Conservation (phyloP, 2,113 vertebrate species). For the Mormoops blainvillei region DNA sequence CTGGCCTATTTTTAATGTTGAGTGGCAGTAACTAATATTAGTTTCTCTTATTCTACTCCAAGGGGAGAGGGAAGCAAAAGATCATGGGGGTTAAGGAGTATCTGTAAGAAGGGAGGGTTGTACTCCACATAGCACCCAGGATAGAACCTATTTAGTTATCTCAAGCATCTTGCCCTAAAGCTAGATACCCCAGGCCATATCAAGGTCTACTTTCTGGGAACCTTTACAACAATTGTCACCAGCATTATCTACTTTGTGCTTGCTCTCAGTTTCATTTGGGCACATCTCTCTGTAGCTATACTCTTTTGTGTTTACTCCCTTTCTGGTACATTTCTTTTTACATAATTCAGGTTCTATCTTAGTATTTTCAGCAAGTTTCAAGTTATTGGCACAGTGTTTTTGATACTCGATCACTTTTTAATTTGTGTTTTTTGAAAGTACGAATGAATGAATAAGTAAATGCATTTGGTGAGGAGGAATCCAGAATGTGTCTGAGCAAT, state of each 20-base stretch:
- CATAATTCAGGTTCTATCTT: background rate
- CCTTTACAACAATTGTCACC: background rate
- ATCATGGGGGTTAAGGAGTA: background rate
- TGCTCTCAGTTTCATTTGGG: background rate
- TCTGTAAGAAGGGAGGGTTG: background rate
- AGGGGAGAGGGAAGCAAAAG: background rate
- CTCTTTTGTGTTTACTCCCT: background rate
- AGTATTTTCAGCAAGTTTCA: background rate
- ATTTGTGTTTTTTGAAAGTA: slow-evolving; percentile 10
- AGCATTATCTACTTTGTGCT: background rate
- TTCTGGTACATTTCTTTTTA: background rate
- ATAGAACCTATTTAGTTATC: background rate
- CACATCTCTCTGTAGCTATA: background rate
- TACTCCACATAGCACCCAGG: background rate
- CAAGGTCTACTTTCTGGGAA: background rate
- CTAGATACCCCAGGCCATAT: background rate
- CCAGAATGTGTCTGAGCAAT: background rate
- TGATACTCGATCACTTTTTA: background rate
- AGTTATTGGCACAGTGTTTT: background rate
- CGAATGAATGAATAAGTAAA: background rate
- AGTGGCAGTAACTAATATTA: slow-evolving; percentile 56
- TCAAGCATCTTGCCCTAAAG: background rate
- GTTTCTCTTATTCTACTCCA: background rate
- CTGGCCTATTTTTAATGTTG: slow-evolving; percentile 66
- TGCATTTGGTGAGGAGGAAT: background rate